phyloP scores from a whole-genome alignment of 2,797 vertebrate species.

The Sciaenops ocellatus region DNA sequence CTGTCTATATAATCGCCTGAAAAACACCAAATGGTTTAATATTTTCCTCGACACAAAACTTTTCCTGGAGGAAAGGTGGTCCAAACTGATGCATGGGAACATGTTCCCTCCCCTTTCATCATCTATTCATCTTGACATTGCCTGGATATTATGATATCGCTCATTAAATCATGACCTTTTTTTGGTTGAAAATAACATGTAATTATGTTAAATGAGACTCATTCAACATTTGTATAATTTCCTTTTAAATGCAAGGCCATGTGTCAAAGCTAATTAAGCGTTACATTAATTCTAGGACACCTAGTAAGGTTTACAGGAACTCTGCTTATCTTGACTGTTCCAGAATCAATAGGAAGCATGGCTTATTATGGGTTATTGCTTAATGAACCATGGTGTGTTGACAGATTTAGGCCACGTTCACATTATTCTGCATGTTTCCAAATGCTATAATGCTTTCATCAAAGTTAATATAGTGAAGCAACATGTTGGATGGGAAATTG shows the following conservation, averaged over 20 bases:
- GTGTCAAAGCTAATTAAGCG: conserved; percentile 47
- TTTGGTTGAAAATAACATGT: conserved; percentile 33
- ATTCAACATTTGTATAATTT: conserved; percentile 31
- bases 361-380: neutral
- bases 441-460: conserved; percentile 6
- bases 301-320: conserved; percentile 16
- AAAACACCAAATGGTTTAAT: conserved; percentile 24
- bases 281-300: neutral
- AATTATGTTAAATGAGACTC: conserved; percentile 35
- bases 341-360: conserved; percentile 25
- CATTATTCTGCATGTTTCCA: neutral
- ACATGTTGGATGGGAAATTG: conserved; percentile 7
- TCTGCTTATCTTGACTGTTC: conserved; percentile 36
- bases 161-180: conserved; percentile 9
- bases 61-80: neutral
- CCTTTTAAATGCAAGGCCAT: conserved; percentile 38
- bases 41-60: conserved; percentile 28
- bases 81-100: conserved; percentile 9
- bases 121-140: conserved; percentile 19
- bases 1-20: conserved; percentile 36
- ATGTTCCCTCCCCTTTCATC: neutral
- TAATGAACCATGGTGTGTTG: conserved; percentile 15
- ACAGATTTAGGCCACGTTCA: conserved; percentile 24
- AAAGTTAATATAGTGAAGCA: neutral
- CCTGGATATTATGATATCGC: conserved; percentile 21